Conservation (phyloP, 2,113 vertebrate genomes). For the Cephalopholis sonnerati region DNA sequence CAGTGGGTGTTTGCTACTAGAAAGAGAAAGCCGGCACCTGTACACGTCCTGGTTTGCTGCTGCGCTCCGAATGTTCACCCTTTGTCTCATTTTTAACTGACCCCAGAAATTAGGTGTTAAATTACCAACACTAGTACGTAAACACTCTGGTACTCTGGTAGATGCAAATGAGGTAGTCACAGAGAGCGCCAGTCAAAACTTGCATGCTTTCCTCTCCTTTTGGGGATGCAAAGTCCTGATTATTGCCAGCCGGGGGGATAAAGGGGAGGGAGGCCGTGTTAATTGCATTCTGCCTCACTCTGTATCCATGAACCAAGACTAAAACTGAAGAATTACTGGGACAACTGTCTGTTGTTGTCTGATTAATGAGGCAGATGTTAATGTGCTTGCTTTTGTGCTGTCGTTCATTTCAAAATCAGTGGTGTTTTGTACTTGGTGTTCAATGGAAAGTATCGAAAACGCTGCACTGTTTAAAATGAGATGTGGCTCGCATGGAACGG, state of each 20-base stretch:
- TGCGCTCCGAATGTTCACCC: constrained; percentile 10
- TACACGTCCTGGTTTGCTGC: not conserved
- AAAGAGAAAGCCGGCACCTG: constrained; percentile 16
- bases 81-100: constrained; percentile 24
- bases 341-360: constrained; percentile 36
- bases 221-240: constrained; percentile 47
- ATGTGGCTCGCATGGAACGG: constrained; percentile 15
- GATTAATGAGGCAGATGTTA: constrained; percentile 37
- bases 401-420: not conserved
- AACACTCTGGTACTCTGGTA: not conserved
- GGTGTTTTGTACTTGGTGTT: not conserved
- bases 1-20: constrained; percentile 5
- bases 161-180: constrained; percentile 19
- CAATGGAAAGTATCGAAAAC: constrained; percentile 12
- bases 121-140: not conserved
- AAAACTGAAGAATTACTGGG: constrained; percentile 31
- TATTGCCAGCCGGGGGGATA: constrained; percentile 19
- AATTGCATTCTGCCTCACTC: constrained; percentile 47
- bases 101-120: constrained; percentile 5
- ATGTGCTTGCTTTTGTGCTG: constrained; percentile 8
- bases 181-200: constrained; percentile 20
- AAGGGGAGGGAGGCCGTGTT: not conserved
- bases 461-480: constrained; percentile 34
- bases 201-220: constrained; percentile 29
- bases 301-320: constrained; percentile 28